Evolutionary conservation across 2,888 invertebrate species (phyloP), one percentile per base, ranked within the genome.

Genomic region (Schizaphis graminum): DNA sequence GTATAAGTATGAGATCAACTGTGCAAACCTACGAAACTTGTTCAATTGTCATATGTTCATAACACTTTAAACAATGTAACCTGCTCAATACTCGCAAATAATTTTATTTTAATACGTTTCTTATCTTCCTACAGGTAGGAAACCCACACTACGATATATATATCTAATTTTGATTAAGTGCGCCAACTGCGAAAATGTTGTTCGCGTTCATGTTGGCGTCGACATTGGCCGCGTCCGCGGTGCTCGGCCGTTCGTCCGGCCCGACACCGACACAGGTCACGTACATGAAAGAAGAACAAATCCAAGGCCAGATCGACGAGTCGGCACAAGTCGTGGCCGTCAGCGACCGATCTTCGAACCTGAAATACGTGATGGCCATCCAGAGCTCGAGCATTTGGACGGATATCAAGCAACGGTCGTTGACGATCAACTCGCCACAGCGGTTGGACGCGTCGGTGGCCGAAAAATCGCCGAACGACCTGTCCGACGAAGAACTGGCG

Each of bases 381-480:
- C 13, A 53, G 86, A 86, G 11, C 11, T 94, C 94, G 67, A 53
- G 8, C 24, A 61, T 91, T 21, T 94, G 94, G 94, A 24, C 57
- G 10, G 91, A 87, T 2, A 57, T 94, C 7, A 61, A 67, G 44
- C 21, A n/a, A 10, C 57, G 85, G n/a, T 13, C 86, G 49, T 5
- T 94, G 85, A 90, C 90, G 7, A 26, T 90, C 0, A 86, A 10
- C 1, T 5, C 56, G 4, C 10, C 3, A 4, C 44, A 56, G 35
- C 16, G 1, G 2, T 4, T 85, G 56, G 67, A 28, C 35, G 53
- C 0, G 8, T n/a, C 35, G 21, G 0, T 16, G 4, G 16, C 3
- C 3, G 61, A 49, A 11, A 53, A 41, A 35, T 67, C 88, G n/a
- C 94, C 67, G 49, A 41, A 49, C 0, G 3, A 41, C 0, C 16